Evolutionary conservation across 2,797 vertebrate species (phyloP), one percentile per base, ranked within the genome.

Genomic region (Enteromius treurensis): DNA sequence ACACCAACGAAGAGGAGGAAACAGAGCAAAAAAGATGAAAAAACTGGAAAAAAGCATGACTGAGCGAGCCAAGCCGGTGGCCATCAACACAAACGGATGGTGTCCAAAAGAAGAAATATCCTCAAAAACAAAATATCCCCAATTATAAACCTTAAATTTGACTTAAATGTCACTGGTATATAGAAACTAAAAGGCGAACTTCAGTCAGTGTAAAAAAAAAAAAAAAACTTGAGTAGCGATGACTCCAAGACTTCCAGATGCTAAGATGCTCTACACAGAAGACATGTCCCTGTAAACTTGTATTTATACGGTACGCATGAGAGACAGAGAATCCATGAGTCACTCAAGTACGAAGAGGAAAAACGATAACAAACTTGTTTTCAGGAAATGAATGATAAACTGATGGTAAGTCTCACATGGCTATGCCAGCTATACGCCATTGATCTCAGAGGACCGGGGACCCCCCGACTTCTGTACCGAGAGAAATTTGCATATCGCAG

Each of bases 1-100:
- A 0, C 92, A 88, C 7, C 85, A 58, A 11, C 81, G 89, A 77
- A 87, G 71, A 10, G 87, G 88, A 40, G 91, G 79, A 1, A 84
- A 45, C 79, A 90, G 60, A n/a, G 92, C 65, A 5, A 91, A 26
- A 77, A 92, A 77, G 42, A 90, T 42, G 45, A 51, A 14, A 21
- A 47, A 84, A 19, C 45, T 37, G 19, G 58, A 15, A 17, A 58
- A 29, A 51, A 68, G 37, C 84, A 85, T 78, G 23, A 68, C 34
- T 64, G 84, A 58, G 17, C 11, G 21, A 80, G 51, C 5, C 4
- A 6, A 60, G 3, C 69, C n/a, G 78, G 65, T 13, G 34, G 32
- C 1, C 32, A 21, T 55, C 65, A 37, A 23, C 11, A 26, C 9
- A 60, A 29, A 45, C 11, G 15, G 55, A 29, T 45, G n/a, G 53